A percentile compares a stretch with the other conserved stretches of the same genome.
Conservation (phyloP, 2,888 invertebrate species). For the Metacarcinus magister region DNA sequence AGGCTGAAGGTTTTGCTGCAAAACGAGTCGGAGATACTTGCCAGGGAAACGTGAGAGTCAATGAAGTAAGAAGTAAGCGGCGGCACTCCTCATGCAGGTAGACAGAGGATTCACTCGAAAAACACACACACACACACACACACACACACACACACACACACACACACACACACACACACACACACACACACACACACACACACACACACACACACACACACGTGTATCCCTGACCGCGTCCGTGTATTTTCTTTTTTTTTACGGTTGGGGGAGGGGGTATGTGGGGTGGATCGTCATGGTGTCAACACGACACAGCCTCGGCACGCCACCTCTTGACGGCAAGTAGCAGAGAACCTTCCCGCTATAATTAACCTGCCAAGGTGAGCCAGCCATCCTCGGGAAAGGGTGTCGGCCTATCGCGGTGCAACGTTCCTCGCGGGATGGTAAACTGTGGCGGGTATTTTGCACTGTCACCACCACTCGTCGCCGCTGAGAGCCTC, state of each 20-base stretch:
- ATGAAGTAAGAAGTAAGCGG: not conserved
- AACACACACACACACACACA: not conserved
- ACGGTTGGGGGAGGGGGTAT: too few relatives aligned
- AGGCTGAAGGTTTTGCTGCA: not conserved
- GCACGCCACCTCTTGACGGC: conserved; percentile 20
- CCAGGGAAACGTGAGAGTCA: not conserved
- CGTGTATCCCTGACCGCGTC: not conserved
- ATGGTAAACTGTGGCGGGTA: conserved; percentile 35
- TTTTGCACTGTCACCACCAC: conserved; percentile 9
- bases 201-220: not conserved
- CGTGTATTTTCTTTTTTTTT: not conserved
- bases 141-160: conserved; percentile 19
- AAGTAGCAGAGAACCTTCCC: conserved; percentile 36
- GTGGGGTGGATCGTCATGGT: not conserved
- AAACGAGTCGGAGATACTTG: not conserved
- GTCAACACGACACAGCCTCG: not conserved
- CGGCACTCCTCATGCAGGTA: not conserved
- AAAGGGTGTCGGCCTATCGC: conserved; percentile 28
- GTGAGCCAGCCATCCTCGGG: conserved; percentile 35
- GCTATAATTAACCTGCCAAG: conserved; percentile 48
- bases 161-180: conserved; percentile 42
- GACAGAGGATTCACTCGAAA: not conserved
- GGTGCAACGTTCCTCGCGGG: not conserved
- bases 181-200: conserved; percentile 26
- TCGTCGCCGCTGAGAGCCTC: not conserved